Conservation (phyloP, 2,113 vertebrate genomes). For the Dissostichus mawsoni region DNA sequence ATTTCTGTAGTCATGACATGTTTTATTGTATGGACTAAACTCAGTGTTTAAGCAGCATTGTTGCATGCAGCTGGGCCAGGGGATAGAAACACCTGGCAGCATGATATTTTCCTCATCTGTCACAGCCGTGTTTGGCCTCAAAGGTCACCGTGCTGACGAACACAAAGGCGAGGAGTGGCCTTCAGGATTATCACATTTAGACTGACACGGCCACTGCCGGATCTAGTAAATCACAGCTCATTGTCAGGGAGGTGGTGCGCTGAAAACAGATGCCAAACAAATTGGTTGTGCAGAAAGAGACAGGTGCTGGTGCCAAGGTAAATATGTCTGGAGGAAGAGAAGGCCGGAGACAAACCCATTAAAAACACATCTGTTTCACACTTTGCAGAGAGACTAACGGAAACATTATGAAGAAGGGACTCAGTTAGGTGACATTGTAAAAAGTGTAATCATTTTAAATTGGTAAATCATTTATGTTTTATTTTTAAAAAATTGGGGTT, state of each 20-base stretch:
- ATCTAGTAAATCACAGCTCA: conserved; percentile 49
- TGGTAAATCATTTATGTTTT: background rate
- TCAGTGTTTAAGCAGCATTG: background rate
- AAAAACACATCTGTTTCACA: conserved; percentile 21
- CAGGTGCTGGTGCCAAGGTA: conserved; percentile 48
- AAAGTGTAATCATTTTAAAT: background rate
- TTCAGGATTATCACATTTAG: conserved; percentile 9
- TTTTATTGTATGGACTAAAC: background rate
- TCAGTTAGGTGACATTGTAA: background rate
- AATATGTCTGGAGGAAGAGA: conserved; percentile 39
- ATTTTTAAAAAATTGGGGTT: background rate
- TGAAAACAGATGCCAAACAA: conserved; percentile 35
- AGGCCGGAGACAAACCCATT: conserved; percentile 17
- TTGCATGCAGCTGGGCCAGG: background rate
- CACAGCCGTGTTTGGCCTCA: conserved; percentile 42
- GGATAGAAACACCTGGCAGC: conserved; percentile 8
- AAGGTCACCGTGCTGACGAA: conserved; percentile 27
- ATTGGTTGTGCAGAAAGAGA: background rate
- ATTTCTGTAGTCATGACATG: background rate
- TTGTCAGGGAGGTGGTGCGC: conserved; percentile 5
- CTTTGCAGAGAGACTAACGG: background rate
- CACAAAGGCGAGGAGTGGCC: conserved; percentile 35
- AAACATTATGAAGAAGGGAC: background rate
- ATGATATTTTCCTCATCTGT: conserved; percentile 43
- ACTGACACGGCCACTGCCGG: background rate